Conservation (phyloP, 2,888 invertebrate species). For the Axea sp. region DNA sequence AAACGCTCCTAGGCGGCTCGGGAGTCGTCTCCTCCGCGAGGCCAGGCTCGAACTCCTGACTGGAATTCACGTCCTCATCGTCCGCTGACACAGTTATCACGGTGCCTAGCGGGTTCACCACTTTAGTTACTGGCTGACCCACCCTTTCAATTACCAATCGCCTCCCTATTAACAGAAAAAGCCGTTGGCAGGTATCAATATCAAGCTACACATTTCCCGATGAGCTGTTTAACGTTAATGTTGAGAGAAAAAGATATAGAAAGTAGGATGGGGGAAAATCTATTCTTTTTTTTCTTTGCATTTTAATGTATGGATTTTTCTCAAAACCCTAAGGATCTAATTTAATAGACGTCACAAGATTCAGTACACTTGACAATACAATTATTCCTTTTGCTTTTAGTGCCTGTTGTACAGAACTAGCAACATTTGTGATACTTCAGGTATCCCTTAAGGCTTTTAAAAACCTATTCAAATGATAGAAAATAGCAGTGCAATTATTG, state of each 20-base stretch:
- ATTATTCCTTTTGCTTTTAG: too few relatives aligned
- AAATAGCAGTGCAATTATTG: too few relatives aligned
- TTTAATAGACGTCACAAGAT: too few relatives aligned
- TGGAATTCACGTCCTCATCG: constrained; percentile 75
- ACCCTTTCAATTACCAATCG: constrained; percentile 80
- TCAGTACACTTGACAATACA: too few relatives aligned
- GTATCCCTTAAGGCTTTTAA: too few relatives aligned
- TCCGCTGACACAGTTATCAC: constrained; percentile 82
- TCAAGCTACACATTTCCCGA: constrained; percentile 64
- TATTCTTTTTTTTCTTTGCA: too few relatives aligned
- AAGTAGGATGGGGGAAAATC: too few relatives aligned
- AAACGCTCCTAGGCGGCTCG: constrained; percentile 73
- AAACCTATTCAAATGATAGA: too few relatives aligned
- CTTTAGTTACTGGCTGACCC: constrained; percentile 83
- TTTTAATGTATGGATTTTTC: too few relatives aligned
- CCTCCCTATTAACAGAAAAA: constrained; percentile 88
- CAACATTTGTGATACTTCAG: too few relatives aligned
- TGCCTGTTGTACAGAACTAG: too few relatives aligned
- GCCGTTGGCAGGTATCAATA: constrained; percentile 88
- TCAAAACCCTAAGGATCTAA: too few relatives aligned
- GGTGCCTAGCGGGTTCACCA: constrained; percentile 89
- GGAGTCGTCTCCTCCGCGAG: constrained; percentile 67
- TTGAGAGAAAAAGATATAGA: constrained; percentile 14
- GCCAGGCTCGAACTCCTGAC: constrained; percentile 71
- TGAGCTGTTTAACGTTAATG: constrained; percentile 27